Evolutionary conservation across 2,113 vertebrate species (phyloP), one percentile per base, ranked within the genome.

Genomic region (Pongo pygmaeus): DNA sequence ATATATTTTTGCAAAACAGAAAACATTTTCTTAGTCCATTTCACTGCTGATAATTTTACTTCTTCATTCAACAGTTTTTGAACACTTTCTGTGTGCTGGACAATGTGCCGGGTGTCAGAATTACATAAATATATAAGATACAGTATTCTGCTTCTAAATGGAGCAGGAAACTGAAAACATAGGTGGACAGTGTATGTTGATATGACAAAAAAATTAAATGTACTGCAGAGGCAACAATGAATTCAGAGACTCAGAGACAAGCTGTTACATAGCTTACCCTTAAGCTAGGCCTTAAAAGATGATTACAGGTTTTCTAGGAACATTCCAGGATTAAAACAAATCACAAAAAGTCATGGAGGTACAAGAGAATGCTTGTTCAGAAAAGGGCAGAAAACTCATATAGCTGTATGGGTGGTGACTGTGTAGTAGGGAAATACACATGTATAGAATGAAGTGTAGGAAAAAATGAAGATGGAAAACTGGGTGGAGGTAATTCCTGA

Each of bases 1-100:
- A 89, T 93, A 59, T 61, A 81, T 96, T 90, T 96, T 81, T 18
- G 13, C 79, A n/a, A 80, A 94, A 22, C 23, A 50, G 90, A 90
- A 84, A 89, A 59, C 46, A 6, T 79, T 94, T 94, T 87, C 40
- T 85, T 57, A 55, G 8, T 40, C 35, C 40, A 72, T 80, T 89
- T 95, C 23, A 93, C 27, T 87, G 6, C 20, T 43, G 40, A 93
- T 8, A 91, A 35, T 79, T 96, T 96, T 84, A n/a, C 3, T 89
- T 74, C 9, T 84, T 48, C 93, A 87, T 40, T 94, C 16, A 89
- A n/a, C 38, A 81, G 27, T 57, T 86, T 90, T 94, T 57, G n/a
- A 84, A 55, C 25, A 52, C 30, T 40, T 83, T 11, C 20, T 70
- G 16, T 74, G 20, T 83, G 8, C 18, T 38, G 88, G 61, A 87